Evolutionary conservation across 2,113 vertebrate genomes (phyloP), one percentile per base, ranked within the genome.

Genomic region (Eudyptes chrysolophus): DNA sequence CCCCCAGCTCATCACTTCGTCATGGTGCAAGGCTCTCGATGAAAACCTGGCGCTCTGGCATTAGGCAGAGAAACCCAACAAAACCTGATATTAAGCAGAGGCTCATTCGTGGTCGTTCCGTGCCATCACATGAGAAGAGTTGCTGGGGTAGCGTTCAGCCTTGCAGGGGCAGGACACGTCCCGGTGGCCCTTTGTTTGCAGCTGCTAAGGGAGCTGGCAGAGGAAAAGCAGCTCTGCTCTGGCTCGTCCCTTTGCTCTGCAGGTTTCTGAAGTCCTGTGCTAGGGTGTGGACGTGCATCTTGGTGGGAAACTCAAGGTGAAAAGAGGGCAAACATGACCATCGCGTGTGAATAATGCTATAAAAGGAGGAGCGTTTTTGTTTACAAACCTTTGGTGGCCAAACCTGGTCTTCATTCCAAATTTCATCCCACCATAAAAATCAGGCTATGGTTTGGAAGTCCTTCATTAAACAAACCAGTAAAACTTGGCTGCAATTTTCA

Each of bases 41-140:
- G 38, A 51, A 84, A 85, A 72, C 0, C 0, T 2, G 4, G 6
- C 13, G 2, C 25, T 42, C 25, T 16, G 24, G 16, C 6, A 3
- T 58, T 48, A 34, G 21, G 46, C 54, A 58, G 32, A 46, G 69
- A 51, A 74, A 52, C 25, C 6, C 17, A 12, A 0, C 0, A 3
- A 76, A 65, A 74, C 5, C 30, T 21, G 62, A 7, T 49, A 9
- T 2, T 49, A 46, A 87, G 44, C 22, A 36, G n/a, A n/a, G 30
- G 7, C 9, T 54, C 9, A 1, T 20, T 80, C 5, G 0, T 40
- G 40, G 27, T 15, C 0, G 0, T 42, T 68, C 4, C 3, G 1
- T 54, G 24, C 16, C 19, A 2, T 36, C 9, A 2, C 5, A 2
- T 25, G 30, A 27, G 27, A 72, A 40, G 22, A 86, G 32, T 57